Conservation (phyloP, 1,140 invertebrate species). For the Eumaeus atala region DNA sequence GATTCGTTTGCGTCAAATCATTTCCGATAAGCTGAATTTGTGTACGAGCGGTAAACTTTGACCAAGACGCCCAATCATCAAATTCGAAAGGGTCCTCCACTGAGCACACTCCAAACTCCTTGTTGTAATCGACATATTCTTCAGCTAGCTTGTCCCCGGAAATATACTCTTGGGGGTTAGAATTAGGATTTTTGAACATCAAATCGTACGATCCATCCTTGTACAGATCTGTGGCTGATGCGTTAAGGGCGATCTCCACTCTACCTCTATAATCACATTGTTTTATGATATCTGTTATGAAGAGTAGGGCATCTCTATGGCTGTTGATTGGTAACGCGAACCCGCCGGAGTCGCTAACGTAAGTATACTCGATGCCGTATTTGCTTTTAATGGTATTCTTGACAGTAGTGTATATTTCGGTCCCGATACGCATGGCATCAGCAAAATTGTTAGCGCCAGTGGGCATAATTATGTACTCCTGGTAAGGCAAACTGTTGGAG, state of each 20-base stretch:
- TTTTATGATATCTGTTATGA: constrained; percentile 93
- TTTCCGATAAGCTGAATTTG: constrained; percentile 93
- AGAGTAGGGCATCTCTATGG: constrained; percentile 91
- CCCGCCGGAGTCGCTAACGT: constrained; percentile 97
- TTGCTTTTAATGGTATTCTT: constrained; percentile 93
- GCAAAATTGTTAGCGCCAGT: constrained; percentile 90
- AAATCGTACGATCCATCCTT: constrained; percentile 93
- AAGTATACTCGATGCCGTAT: constrained; percentile 92
- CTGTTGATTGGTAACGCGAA: constrained; percentile 97
- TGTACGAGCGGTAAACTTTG: constrained; percentile 82
- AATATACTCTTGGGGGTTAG: constrained; percentile 85
- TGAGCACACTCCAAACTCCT: constrained; percentile 94
- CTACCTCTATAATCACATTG: constrained; percentile 94
- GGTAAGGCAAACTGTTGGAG: constrained; percentile 98
- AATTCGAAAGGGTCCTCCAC: constrained; percentile 98
- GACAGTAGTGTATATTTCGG: constrained; percentile 95
- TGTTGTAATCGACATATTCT: constrained; percentile 91
- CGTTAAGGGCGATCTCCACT: constrained; percentile 96
- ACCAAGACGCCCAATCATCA: constrained; percentile 96
- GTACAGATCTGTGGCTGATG: constrained; percentile 95
- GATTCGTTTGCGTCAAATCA: constrained; percentile 91
- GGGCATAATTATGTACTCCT: constrained; percentile 95
- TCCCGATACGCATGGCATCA: constrained; percentile 98
- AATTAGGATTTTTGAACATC: constrained; percentile 96
- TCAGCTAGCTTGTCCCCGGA: constrained; percentile 87